These are phyloP conservation scores for Oxyruncus cristatus DNA, from an alignment of 2,113 vertebrate species.

Conservation along the genomic window DNA sequence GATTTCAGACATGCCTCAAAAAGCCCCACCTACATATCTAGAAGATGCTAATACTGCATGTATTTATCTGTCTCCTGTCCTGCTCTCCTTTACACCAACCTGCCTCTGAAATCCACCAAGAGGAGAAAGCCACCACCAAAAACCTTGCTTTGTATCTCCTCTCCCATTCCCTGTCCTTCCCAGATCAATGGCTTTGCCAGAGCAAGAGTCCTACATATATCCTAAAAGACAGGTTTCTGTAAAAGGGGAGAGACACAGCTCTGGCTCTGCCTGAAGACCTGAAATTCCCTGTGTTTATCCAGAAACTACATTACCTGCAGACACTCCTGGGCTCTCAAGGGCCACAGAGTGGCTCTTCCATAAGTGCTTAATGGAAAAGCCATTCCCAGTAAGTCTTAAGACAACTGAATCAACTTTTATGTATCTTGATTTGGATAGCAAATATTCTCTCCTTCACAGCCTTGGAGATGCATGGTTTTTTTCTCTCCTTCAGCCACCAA, in stretches of 20 bases:
- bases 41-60: neutral
- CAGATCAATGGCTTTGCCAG: neutral
- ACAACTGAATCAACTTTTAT: too few relatives aligned
- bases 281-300: neutral
- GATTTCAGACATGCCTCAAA: neutral
- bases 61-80: neutral
- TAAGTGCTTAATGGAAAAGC: neutral
- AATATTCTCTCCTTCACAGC: neutral
- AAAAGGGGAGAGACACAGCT: neutral
- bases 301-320: neutral
- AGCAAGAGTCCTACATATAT: neutral
- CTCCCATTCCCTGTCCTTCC: neutral
- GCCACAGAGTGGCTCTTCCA: too few relatives aligned
- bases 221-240: neutral
- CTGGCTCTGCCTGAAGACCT: neutral
- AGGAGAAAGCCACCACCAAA: neutral
- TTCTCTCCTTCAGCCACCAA: neutral
- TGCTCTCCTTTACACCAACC: neutral
- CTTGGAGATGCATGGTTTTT: neutral
- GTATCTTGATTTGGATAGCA: neutral
- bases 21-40: neutral
- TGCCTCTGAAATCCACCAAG: neutral
- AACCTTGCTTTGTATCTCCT: neutral
- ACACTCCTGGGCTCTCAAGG: neutral
- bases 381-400: neutral